Conservation (phyloP, 2,113 vertebrate genomes). For the Saguinus midas region DNA sequence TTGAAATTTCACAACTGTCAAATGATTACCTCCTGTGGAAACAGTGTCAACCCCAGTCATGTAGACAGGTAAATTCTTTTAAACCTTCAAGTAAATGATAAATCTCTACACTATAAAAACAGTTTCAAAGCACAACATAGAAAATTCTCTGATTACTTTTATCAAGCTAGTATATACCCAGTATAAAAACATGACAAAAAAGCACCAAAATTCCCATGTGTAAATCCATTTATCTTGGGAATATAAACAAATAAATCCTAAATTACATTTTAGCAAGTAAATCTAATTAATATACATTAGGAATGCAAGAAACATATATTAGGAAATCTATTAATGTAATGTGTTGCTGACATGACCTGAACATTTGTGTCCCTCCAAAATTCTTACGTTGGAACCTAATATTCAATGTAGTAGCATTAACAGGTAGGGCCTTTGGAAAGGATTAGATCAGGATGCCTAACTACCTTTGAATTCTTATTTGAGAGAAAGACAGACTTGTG, state of each 20-base stretch:
- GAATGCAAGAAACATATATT: not conserved
- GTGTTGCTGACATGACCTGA: not conserved
- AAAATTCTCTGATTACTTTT: not conserved
- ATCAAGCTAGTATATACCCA: not conserved
- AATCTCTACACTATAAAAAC: not conserved
- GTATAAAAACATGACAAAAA: not conserved
- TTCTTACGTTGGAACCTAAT: not conserved
- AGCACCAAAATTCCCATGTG: not conserved
- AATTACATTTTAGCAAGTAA: not conserved
- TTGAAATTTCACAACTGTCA: not conserved
- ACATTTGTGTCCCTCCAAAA: not conserved
- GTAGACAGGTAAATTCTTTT: not conserved
- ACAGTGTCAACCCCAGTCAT: fast-evolving
- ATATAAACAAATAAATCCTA: not conserved
- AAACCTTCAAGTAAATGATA: not conserved
- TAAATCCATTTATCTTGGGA: not conserved
- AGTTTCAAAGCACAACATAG: not conserved
- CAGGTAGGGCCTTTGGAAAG: not conserved
- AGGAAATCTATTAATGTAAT: not conserved
- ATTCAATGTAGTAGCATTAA: not conserved
- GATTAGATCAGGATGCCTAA: not conserved
- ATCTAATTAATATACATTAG: not conserved
- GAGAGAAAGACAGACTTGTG: not conserved
- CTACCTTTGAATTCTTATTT: not conserved
- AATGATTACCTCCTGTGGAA: not conserved